Conservation (phyloP, 2,888 invertebrate species). For the Limnephilus lunatus region DNA sequence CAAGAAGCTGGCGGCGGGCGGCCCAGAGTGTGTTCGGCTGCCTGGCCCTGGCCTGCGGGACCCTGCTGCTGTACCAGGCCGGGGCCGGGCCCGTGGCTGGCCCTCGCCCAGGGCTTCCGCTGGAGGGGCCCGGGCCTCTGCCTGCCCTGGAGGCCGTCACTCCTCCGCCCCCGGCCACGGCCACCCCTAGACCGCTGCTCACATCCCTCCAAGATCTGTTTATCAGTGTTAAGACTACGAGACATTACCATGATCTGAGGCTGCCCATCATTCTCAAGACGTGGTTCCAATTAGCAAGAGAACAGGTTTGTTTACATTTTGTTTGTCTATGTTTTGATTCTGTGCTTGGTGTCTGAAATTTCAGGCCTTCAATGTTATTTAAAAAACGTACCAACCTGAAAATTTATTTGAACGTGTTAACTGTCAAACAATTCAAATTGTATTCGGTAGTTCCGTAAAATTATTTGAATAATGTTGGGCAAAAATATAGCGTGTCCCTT, state of each 20-base stretch:
- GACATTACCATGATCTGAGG: slow-evolving; percentile 89
- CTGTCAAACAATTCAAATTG: background rate
- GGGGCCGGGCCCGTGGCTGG: slow-evolving; percentile 72
- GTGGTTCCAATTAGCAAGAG: slow-evolving; percentile 95
- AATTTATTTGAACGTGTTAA: background rate
- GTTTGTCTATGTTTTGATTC: slow-evolving; percentile 12
- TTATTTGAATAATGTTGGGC: background rate
- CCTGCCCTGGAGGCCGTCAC: slow-evolving; percentile 70
- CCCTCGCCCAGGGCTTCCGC: slow-evolving; percentile 74
- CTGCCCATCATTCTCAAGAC: slow-evolving; percentile 93
- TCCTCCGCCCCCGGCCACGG: slow-evolving; percentile 72
- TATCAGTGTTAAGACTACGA: slow-evolving; percentile 96
- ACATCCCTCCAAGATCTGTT: slow-evolving; percentile 91
- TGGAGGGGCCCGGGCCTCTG: slow-evolving; percentile 74
- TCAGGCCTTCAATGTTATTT: background rate
- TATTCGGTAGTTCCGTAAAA: background rate
- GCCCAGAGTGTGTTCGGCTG: slow-evolving; percentile 73
- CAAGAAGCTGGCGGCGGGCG: slow-evolving; percentile 72
- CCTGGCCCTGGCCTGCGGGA: slow-evolving; percentile 79
- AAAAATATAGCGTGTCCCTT: too few relatives aligned
- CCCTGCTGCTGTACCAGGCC: slow-evolving; percentile 80
- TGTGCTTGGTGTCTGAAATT: background rate
- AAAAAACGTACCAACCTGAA: background rate
- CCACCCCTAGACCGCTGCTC: slow-evolving; percentile 76
- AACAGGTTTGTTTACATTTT: slow-evolving; percentile 83